phyloP scores from a whole-genome alignment of 2,113 vertebrate genomes.

The Gallinago undulata region DNA sequence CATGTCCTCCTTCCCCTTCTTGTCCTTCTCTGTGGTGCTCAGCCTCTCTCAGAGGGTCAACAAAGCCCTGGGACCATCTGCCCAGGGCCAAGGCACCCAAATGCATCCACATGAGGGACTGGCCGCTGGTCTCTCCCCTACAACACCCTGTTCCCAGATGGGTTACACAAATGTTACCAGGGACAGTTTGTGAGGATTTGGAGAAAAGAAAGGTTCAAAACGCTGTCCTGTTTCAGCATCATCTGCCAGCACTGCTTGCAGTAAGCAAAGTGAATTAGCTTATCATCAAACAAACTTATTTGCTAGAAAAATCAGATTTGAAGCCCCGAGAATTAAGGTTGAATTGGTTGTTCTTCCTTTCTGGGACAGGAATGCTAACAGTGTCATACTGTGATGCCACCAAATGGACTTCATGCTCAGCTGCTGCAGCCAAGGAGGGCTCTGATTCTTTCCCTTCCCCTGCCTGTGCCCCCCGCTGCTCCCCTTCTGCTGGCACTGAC shows the following conservation, averaged over 20 bases:
- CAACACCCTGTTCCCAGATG: not conserved
- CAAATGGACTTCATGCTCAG: not conserved
- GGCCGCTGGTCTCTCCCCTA: not conserved
- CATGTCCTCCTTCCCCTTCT: not conserved
- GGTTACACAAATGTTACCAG: not conserved
- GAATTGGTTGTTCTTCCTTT: not conserved
- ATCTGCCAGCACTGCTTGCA: not conserved
- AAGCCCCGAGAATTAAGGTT: not conserved
- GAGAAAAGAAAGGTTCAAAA: not conserved
- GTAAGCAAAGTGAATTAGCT: not conserved
- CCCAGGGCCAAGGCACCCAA: not conserved
- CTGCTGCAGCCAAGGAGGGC: not conserved
- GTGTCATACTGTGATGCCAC: not conserved
- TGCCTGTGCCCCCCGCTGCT: not conserved
- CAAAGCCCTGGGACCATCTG: not conserved
- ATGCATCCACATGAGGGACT: not conserved
- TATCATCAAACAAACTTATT: not conserved
- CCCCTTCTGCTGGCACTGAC: conserved; percentile 20
- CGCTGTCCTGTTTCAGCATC: not conserved
- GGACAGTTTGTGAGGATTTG: not conserved
- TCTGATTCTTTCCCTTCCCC: not conserved
- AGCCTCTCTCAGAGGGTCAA: not conserved
- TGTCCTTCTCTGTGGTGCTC: not conserved
- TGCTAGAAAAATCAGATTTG: not conserved
- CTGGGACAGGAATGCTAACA: not conserved